Conservation (phyloP, 1,140 invertebrate species). For the Neoseiulus cucumeris region DNA sequence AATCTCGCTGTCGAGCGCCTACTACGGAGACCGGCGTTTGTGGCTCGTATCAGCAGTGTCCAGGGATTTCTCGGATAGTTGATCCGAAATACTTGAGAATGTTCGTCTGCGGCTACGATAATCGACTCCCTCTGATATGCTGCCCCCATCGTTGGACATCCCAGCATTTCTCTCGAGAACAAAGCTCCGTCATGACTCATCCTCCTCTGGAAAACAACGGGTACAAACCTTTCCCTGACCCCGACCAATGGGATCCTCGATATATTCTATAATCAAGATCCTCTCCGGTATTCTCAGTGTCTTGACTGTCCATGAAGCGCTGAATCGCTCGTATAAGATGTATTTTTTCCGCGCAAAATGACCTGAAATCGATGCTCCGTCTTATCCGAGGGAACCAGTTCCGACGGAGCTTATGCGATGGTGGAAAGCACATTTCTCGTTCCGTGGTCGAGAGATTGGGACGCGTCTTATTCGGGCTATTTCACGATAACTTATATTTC, state of each 20-base stretch:
- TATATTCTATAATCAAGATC: neutral
- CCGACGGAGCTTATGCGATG: no score
- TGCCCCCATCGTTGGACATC: constrained; percentile 9
- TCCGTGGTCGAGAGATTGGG: no score
- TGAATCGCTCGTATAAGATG: no score
- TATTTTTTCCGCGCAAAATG: no score
- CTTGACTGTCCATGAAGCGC: neutral
- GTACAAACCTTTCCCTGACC: neutral
- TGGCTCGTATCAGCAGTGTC: neutral
- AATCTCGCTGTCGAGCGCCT: neutral
- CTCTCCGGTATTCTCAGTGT: neutral
- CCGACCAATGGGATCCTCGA: neutral
- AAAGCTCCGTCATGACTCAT: neutral
- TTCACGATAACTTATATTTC: neutral
- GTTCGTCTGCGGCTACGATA: neutral
- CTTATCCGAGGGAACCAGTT: no score
- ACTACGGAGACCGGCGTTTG: neutral
- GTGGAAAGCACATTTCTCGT: no score
- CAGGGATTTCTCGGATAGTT: neutral
- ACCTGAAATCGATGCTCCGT: no score
- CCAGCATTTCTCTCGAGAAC: neutral
- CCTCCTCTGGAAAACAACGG: neutral
- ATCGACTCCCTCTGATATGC: neutral
- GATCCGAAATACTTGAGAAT: neutral
- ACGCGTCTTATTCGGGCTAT: no score